Conservation (phyloP, 2,888 invertebrate genomes). For the Hoplodrina ambigua region DNA sequence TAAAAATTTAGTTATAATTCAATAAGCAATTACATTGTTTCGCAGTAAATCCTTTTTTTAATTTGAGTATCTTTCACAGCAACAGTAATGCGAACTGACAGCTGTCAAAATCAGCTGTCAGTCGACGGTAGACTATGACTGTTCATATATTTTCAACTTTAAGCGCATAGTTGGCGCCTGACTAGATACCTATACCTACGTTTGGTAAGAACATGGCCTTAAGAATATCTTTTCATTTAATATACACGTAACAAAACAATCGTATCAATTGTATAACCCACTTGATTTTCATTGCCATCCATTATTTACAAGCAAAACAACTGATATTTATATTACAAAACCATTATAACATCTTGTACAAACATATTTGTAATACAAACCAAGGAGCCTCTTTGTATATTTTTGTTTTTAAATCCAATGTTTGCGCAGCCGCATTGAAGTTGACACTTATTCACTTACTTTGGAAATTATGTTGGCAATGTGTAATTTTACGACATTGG, state of each 20-base stretch:
- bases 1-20: no score
- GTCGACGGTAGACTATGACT: no score
- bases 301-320: slow-evolving; percentile 4
- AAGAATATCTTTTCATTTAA: no score
- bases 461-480: slow-evolving; percentile 44
- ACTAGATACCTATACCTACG: no score
- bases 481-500: slow-evolving; percentile 58
- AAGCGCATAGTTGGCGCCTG: no score
- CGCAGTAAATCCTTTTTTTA: no score
- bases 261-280: slow-evolving; percentile 1
- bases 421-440: slow-evolving; percentile 41
- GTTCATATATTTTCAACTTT: no score
- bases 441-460: slow-evolving; percentile 52
- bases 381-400: slow-evolving; percentile 15
- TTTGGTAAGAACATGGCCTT: no score
- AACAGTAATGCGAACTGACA: no score
- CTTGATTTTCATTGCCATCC: slow-evolving; percentile 11
- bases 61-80: no score
- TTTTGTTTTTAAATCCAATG: slow-evolving; percentile 20
- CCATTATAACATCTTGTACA: background rate
- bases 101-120: no score
- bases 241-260: slow-evolving; percentile 12
- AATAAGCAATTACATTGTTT: no score
- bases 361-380: slow-evolving; percentile 30
- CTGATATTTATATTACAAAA: slow-evolving; percentile 9